phyloP scores from a whole-genome alignment of 1,140 invertebrate genomes.

The Tetraneura akinire region DNA sequence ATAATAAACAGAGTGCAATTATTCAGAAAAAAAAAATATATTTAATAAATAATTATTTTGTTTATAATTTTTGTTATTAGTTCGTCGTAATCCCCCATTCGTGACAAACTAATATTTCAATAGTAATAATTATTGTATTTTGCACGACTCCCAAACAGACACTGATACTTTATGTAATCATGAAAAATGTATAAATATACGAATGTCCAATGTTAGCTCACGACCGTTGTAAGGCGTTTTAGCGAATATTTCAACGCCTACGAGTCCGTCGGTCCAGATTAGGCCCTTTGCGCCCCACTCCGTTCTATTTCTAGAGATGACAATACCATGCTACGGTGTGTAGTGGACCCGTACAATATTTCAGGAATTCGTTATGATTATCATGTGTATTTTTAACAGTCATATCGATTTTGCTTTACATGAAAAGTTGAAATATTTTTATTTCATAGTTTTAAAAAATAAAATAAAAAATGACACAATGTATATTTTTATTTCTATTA shows the following conservation, averaged over 20 bases:
- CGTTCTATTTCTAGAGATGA: conserved; percentile 50
- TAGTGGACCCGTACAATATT: conserved; percentile 25
- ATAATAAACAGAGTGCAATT: no score
- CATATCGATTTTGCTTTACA: conserved; percentile 19
- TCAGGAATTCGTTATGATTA: conserved; percentile 49
- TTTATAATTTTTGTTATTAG: no score
- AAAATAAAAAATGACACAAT: background rate
- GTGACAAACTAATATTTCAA: background rate
- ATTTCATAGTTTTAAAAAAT: background rate
- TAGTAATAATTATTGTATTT: background rate
- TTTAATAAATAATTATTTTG: no score
- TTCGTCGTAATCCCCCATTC: no score
- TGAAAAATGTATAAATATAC: conserved; percentile 42
- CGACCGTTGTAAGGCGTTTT: conserved; percentile 25
- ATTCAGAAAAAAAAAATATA: no score
- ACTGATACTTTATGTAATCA: conserved; percentile 3
- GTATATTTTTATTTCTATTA: background rate
- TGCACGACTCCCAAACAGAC: background rate
- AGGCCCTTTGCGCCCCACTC: conserved; percentile 50
- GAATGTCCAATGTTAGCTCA: conserved; percentile 5
- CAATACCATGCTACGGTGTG: conserved; percentile 6
- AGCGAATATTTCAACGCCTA: conserved; percentile 33
- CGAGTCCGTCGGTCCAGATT: conserved; percentile 25
- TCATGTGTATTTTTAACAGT: conserved; percentile 41
- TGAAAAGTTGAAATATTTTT: background rate